Base-by-base conservation (phyloP, 2,797 vertebrate species). In the Leuciscus waleckii region DNA sequence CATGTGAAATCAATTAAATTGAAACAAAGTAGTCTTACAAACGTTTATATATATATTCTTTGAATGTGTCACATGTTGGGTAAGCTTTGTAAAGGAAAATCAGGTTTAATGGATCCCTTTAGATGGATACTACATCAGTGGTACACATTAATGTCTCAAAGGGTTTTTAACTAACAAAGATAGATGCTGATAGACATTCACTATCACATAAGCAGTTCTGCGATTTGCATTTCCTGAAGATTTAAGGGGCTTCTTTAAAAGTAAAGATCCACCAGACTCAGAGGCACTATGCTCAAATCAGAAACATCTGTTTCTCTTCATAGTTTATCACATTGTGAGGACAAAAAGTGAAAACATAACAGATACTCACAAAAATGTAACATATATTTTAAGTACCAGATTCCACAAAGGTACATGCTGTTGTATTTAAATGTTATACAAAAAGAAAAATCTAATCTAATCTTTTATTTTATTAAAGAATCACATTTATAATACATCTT, bases 221-320 rank as follows among this genome's bases (percentile, higher is more conserved):
- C 21, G 29, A 73, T 46, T 14, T 26, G 39, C 19, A 49, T 49
- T 67, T 49, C 39, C 26, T 23, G 17, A 67, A 61, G 39, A 49
- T 35, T 79, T 32, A 49, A 67, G 13, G 43, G 65, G 29, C 13
- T 51, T 54, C 43, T 49, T 69, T 49, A 80, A 80, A 68, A n/a
- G 29, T 26, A 69, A 69, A 68, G 29, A n/a, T 69, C 21, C 26
- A 21, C 23, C 14, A 77, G 75, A 77, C 54, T 39, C n/a, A 9
- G 21, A 41, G 35, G 35, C 35, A 39, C 75, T 77, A 58, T 23
- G 54, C 63, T 79, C 8, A 32, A 79, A 79, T 79, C 2, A 65
- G 39, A 79, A 65, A 49, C 77, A 79, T 32, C 6, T 67, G 61
- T 32, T 79, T 67, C 7, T 49, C 41, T 43, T 67, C 32, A 9